These are phyloP conservation scores for Bombus terrestris DNA, from an alignment of 1,140 invertebrate genomes.

Conservation along the genomic window DNA sequence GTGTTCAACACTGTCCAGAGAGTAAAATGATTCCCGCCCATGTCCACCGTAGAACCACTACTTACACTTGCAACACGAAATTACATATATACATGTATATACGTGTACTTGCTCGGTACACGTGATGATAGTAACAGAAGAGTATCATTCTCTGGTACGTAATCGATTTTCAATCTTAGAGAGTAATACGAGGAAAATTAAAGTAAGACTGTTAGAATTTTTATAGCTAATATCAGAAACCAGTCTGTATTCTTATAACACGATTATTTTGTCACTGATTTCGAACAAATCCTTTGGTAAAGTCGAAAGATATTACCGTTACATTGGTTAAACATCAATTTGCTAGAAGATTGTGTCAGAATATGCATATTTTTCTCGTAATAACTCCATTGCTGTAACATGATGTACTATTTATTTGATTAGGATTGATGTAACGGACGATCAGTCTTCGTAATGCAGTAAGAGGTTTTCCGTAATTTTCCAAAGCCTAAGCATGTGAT, in stretches of 20 bases:
- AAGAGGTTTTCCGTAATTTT: neutral
- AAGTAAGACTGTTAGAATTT: too few relatives aligned
- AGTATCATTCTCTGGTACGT: neutral
- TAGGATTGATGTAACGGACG: neutral
- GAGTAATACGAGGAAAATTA: neutral
- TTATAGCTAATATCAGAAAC: neutral
- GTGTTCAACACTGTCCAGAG: conserved; percentile 11
- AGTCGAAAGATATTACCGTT: neutral
- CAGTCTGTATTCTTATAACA: neutral
- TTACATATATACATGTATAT: neutral
- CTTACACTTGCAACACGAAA: neutral
- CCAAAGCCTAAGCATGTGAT: neutral
- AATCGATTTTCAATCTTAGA: neutral
- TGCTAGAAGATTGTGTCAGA: neutral
- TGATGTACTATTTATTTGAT: neutral
- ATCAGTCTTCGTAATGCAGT: neutral
- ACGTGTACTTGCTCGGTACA: neutral
- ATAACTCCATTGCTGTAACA: neutral
- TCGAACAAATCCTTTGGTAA: neutral
- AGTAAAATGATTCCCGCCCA: neutral
- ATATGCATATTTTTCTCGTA: neutral
- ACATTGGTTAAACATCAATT: neutral
- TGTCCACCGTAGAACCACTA: neutral
- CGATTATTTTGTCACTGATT: neutral
- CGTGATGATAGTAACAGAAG: neutral